These are phyloP conservation scores for Drosophila mettleri DNA, from an alignment of 2,888 invertebrate species.

Conservation along the genomic window DNA sequence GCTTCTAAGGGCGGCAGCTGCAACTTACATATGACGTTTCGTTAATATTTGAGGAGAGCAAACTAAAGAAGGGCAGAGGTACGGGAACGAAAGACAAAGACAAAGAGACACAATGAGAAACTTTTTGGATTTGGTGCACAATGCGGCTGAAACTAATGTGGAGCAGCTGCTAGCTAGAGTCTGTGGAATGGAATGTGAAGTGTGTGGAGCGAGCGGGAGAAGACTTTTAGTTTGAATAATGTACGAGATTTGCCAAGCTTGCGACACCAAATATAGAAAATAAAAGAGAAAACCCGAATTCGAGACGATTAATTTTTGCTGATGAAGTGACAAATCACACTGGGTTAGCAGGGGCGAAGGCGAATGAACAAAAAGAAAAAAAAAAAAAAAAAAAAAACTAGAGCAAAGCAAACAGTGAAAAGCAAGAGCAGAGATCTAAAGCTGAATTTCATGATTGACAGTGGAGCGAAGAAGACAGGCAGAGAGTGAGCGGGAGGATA, in stretches of 20 bases:
- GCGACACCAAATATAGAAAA: constrained; percentile 29
- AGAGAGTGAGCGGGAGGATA: neutral
- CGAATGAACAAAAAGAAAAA: constrained; percentile 21
- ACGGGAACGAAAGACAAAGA: neutral
- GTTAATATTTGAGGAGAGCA: constrained; percentile 50
- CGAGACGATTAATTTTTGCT: constrained; percentile 68
- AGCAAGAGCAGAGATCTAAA: constrained; percentile 33
- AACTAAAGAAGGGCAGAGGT: neutral
- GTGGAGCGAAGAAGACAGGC: neutral
- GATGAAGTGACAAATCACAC: constrained; percentile 63
- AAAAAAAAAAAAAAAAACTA: constrained; percentile 44
- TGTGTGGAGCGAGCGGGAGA: neutral
- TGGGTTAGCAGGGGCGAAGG: constrained; percentile 2
- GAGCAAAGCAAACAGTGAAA: constrained; percentile 55
- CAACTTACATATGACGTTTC: constrained; percentile 49
- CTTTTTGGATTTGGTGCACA: constrained; percentile 69
- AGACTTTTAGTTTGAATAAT: constrained; percentile 52
- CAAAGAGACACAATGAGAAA: constrained; percentile 58
- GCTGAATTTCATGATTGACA: constrained; percentile 53
- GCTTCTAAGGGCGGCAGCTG: constrained; percentile 33
- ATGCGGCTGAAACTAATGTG: constrained; percentile 69
- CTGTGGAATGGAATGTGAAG: constrained; percentile 15
- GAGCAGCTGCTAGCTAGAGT: constrained; percentile 49
- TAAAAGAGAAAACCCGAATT: constrained; percentile 41
- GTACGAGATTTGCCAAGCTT: constrained; percentile 56